A percentile compares a stretch with the other conserved stretches of the same genome.
phyloP scores from a whole-genome alignment of 2,113 vertebrate genomes.

The Phylloscopus trochilus region DNA sequence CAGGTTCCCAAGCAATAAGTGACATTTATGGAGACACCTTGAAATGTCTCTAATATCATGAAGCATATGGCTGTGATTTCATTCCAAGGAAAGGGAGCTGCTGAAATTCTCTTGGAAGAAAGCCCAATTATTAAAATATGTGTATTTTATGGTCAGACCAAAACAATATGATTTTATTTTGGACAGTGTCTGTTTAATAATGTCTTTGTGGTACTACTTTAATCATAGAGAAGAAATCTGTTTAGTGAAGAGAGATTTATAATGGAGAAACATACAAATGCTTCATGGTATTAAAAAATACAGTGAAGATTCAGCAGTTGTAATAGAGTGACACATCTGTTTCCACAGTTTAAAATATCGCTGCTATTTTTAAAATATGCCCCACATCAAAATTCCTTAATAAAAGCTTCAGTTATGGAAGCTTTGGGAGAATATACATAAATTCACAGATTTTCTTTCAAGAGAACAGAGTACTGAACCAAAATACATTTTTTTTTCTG shows the following conservation, averaged over 20 bases:
- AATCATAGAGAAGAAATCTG: not conserved
- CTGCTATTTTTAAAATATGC: constrained; percentile 15
- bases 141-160: not conserved
- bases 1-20: constrained; percentile 22
- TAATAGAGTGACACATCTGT: constrained; percentile 13
- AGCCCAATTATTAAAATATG: not conserved
- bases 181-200: not conserved
- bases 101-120: not conserved
- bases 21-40: constrained; percentile 49
- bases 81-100: not conserved
- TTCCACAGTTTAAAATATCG: constrained; percentile 27
- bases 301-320: not conserved
- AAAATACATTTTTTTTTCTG: not conserved
- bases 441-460: not conserved
- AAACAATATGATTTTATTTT: not conserved
- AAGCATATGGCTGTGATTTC: constrained; percentile 34
- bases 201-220: not conserved
- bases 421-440: not conserved
- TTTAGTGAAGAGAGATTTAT: not conserved
- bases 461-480: not conserved
- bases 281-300: constrained; percentile 2
- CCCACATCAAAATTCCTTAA: constrained; percentile 18
- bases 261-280: not conserved
- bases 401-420: constrained; percentile 19
- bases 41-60: constrained; percentile 33